These are phyloP conservation scores for Lithophane semibrunnea DNA, from an alignment of 2,888 invertebrate genomes.

Conservation along the genomic window DNA sequence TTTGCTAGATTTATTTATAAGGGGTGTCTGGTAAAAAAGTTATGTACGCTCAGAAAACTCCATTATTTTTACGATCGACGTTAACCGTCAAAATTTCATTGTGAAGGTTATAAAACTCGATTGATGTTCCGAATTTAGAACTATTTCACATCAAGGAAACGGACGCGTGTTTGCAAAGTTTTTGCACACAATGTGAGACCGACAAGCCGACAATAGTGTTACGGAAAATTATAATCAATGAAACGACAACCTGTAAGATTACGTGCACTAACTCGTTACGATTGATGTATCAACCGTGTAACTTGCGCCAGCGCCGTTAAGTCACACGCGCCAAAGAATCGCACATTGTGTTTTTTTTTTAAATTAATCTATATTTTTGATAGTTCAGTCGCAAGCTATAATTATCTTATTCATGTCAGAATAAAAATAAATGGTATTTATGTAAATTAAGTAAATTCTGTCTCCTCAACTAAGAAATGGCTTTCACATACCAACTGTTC, in stretches of 20 bases:
- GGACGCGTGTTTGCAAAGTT: slow-evolving; percentile 47
- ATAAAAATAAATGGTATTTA: too few relatives aligned
- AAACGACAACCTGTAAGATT: slow-evolving; percentile 43
- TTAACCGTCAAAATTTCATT: slow-evolving; percentile 72
- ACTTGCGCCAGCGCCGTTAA: slow-evolving; percentile 1
- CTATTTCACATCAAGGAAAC: slow-evolving; percentile 54
- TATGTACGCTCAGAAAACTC: slow-evolving; percentile 52
- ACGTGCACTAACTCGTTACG: slow-evolving; percentile 24
- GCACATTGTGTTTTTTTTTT: neutral
- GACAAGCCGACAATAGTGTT: slow-evolving; percentile 38
- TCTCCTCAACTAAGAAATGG: neutral
- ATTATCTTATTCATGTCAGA: neutral
- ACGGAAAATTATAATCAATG: slow-evolving; percentile 32
- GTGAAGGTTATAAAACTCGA: slow-evolving; percentile 72
- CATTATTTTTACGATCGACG: slow-evolving; percentile 72
- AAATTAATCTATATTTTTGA: neutral
- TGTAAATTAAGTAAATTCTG: too few relatives aligned
- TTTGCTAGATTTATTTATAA: slow-evolving; percentile 53
- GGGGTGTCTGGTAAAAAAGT: slow-evolving; percentile 63
- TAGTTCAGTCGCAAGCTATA: neutral
- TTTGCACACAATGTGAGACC: slow-evolving; percentile 40
- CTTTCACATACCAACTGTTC: too few relatives aligned
- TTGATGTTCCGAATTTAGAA: slow-evolving; percentile 72
- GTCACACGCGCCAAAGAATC: neutral
- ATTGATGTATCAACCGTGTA: slow-evolving; percentile 27